Percentiles rank a stretch among this genome's conserved stretches.
Evolutionary conservation across 1,140 invertebrate species (phyloP).

Genomic region (Platyura marginata): DNA sequence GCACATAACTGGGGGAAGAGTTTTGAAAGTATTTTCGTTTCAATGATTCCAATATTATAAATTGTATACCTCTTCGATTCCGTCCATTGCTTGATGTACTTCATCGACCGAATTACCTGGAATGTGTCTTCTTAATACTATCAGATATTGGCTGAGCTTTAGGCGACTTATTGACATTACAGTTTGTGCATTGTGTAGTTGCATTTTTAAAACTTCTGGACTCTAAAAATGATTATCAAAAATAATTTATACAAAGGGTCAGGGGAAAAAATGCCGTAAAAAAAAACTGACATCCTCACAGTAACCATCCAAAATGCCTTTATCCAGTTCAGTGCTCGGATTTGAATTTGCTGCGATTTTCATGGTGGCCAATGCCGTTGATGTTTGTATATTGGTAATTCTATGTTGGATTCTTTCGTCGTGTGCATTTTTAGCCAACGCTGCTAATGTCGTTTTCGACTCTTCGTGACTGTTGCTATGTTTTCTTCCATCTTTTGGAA

Average conservation of each 20-base stretch:
- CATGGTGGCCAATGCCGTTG: constrained; percentile 13
- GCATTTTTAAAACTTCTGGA: constrained; percentile 19
- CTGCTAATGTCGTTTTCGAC: not conserved
- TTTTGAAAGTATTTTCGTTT: not conserved
- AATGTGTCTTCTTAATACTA: constrained; percentile 17
- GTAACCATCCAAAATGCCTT: constrained; percentile 17
- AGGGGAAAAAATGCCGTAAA: not conserved
- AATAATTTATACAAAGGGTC: not conserved
- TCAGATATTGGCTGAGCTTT: constrained; percentile 23
- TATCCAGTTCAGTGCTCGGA: constrained; percentile 4
- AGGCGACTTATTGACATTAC: constrained; percentile 22
- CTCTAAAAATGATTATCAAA: constrained; percentile 12
- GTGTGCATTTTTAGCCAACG: not conserved
- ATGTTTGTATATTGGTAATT: constrained; percentile 13
- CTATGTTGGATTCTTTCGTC: constrained; percentile 1
- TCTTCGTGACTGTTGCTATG: not conserved
- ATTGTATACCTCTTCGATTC: constrained; percentile 19
- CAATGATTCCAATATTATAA: not conserved
- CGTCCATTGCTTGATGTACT: constrained; percentile 21
- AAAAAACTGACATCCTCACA: constrained; percentile 13
- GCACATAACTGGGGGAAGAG: constrained; percentile 11
- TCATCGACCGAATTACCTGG: constrained; percentile 11
- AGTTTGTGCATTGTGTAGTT: constrained; percentile 24
- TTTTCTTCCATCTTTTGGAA: not conserved
- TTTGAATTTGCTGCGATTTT: constrained; percentile 11